These are phyloP conservation scores for Drosophila simulans DNA, from an alignment of 1,140 invertebrate genomes.

Conservation along the genomic window DNA sequence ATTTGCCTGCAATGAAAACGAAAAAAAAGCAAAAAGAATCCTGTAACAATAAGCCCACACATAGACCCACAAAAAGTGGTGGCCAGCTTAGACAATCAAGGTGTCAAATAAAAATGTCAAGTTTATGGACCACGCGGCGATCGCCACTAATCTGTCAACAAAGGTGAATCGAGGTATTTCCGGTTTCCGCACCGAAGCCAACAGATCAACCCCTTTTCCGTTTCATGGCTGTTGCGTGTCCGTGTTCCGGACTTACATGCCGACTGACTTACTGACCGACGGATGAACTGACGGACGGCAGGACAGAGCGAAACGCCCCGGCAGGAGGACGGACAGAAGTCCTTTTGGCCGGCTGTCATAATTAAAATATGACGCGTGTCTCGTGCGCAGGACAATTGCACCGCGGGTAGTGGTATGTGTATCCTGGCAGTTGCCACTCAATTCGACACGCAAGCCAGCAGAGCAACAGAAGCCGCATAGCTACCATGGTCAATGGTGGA, in stretches of 20 bases:
- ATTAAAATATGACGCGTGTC: conserved; percentile 84
- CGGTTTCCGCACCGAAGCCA: conserved; percentile 57
- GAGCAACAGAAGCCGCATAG: conserved; percentile 26
- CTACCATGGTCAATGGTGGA: conserved; percentile 26
- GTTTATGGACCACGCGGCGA: conserved; percentile 59
- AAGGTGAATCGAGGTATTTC: conserved; percentile 65
- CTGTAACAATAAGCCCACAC: conserved; percentile 29
- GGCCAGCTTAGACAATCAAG: conserved; percentile 77
- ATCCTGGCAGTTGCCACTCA: conserved; percentile 47
- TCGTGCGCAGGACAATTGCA: conserved; percentile 70
- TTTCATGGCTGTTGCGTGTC: conserved; percentile 40
- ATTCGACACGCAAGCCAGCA: conserved; percentile 50
- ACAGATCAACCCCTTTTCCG: conserved; percentile 33
- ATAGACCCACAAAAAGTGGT: conserved; percentile 6
- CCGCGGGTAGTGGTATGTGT: conserved; percentile 25
- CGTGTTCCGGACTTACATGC: conserved; percentile 42
- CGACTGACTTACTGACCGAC: conserved; percentile 43
- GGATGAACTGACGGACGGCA: conserved; percentile 35
- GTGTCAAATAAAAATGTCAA: conserved; percentile 81
- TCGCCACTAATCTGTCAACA: conserved; percentile 80
- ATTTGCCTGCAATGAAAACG: conserved; percentile 8
- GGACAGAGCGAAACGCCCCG: conserved; percentile 26
- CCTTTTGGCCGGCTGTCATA: conserved; percentile 70
- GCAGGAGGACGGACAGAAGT: conserved; percentile 28
- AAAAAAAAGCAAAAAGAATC: conserved; percentile 1